Base-by-base conservation (phyloP, 2,888 invertebrate genomes). In the Drosophila tripunctata region DNA sequence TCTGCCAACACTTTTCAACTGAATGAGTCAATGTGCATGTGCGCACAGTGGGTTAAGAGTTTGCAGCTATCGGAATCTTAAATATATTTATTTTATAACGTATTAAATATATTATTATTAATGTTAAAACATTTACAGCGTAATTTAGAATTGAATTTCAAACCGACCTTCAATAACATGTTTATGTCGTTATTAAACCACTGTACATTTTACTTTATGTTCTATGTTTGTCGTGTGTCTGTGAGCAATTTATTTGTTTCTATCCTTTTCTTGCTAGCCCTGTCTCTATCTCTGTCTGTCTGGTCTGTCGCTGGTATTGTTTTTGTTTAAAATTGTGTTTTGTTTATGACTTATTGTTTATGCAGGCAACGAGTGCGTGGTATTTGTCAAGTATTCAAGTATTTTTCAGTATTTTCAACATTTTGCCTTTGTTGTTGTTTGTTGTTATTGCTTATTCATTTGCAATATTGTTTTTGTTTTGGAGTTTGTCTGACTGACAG, bases 331-430 rank as follows among this genome's bases (percentile, higher is more conserved):
- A n/a, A n/a, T n/a, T n/a, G n/a, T 74, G 69, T 60, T 72, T 72
- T 66, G 27, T 72, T 76, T 58, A 76, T 64, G 64, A 67, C 58
- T 77, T 62, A 72, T 72, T 67, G 72, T 72, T 72, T 60, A 72
- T 72, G 68, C 72, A 72, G 63, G 55, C 73, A 72, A 41, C 63
- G 54, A 69, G 65, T 74, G 74, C 74, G 58, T 69, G 74, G 74
- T 47, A 74, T 74, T 74, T 74, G 66, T 74, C 75, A 74, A 74
- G 74, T 69, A 74, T 69, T 74, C 75, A 74, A 74, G 74, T 69
- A 74, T 69, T 73, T 72, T 71, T 63, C 51, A 67, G 69, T 65
- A 69, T 65, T 71, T 72, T 71, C 24, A 65, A 24, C 50, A 60
- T 31, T 64, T 40, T 31, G 40, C 36, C 19, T 40, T 60, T 48